A percentile compares a stretch with the other conserved stretches of the same genome.
These are phyloP conservation scores for Mastacembelus armatus DNA, from an alignment of 2,797 vertebrate species.

Conservation along the genomic window DNA sequence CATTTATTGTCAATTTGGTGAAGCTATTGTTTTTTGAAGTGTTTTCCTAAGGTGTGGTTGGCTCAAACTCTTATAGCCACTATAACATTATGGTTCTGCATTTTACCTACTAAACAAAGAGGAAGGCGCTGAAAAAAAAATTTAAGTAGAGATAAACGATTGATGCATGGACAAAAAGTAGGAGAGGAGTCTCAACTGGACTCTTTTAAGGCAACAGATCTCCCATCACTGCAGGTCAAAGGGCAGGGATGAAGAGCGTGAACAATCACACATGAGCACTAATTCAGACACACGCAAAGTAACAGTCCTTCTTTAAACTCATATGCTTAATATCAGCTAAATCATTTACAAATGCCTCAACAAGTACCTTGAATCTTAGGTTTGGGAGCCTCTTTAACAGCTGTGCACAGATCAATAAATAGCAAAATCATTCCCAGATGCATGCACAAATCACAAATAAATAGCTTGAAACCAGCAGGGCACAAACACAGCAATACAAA, in stretches of 20 bases:
- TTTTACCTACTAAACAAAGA: not conserved
- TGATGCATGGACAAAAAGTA: constrained; percentile 23
- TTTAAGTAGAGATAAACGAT: not conserved
- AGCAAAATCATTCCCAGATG: constrained; percentile 24
- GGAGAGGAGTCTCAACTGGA: constrained; percentile 54
- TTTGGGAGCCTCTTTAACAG: constrained; percentile 9
- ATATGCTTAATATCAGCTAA: constrained; percentile 7
- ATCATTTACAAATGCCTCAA: constrained; percentile 3
- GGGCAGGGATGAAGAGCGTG: constrained; percentile 28
- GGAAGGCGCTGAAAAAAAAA: not conserved
- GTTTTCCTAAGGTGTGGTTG: too few species aligned
- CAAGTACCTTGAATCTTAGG: constrained; percentile 44
- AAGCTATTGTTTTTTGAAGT: too few species aligned
- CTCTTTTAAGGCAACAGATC: constrained; percentile 70
- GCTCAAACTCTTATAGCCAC: constrained; percentile 7
- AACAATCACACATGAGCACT: not conserved
- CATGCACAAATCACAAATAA: constrained; percentile 39
- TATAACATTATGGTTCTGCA: not conserved
- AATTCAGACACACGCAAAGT: constrained; percentile 10
- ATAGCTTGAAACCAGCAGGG: not conserved
- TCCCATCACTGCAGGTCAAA: constrained; percentile 44
- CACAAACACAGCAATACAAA: too few species aligned
- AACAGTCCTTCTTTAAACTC: constrained; percentile 26
- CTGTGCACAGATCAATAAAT: constrained; percentile 11
- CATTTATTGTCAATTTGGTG: not conserved